Evolutionary conservation across 2,113 vertebrate species (phyloP).

Genomic region (Rhynchopsitta pachyrhyncha): DNA sequence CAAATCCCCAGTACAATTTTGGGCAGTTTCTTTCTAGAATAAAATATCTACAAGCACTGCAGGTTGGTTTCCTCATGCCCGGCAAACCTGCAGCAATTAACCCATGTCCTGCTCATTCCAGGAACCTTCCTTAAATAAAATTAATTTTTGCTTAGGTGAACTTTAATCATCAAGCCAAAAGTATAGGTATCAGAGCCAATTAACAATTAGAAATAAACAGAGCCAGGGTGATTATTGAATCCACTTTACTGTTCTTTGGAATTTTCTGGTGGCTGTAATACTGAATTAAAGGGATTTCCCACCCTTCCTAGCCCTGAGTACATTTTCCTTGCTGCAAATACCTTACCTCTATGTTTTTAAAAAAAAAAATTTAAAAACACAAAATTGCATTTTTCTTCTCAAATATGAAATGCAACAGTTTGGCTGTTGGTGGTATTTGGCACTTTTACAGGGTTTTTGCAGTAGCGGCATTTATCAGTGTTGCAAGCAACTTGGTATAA

Average conservation of each 20-base stretch:
- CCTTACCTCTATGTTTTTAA: background rate
- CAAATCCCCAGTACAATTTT: background rate
- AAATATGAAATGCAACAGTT: background rate
- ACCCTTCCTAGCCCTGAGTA: background rate
- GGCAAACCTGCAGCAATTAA: background rate
- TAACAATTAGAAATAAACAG: slow-evolving; percentile 10
- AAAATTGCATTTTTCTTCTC: background rate
- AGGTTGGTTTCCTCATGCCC: background rate
- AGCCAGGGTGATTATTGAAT: background rate
- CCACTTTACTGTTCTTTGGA: background rate
- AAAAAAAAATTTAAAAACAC: rapidly evolving
- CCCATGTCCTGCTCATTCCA: background rate
- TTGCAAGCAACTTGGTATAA: background rate
- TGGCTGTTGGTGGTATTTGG: background rate
- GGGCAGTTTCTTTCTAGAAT: background rate
- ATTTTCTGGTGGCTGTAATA: background rate
- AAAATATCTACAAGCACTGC: background rate
- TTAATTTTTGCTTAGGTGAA: background rate
- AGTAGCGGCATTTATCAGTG: background rate
- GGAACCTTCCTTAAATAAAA: background rate
- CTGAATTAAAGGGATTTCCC: background rate
- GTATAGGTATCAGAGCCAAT: background rate
- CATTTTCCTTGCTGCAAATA: background rate
- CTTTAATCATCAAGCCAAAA: background rate
- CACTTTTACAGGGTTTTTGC: background rate